Conservation (phyloP, 2,888 invertebrate species). For the Zonitis immaculata region DNA sequence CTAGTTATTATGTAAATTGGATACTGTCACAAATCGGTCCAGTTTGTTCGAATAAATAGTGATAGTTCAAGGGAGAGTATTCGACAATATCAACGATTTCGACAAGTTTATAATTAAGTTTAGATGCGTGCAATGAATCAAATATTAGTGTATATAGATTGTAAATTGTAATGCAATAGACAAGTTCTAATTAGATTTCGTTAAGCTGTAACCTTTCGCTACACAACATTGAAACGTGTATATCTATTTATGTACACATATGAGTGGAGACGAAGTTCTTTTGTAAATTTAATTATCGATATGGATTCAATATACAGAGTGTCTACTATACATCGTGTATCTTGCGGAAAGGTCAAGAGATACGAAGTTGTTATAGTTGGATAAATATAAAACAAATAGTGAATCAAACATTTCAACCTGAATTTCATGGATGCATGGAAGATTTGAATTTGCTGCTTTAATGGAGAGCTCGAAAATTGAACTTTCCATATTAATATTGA, state of each 20-base stretch:
- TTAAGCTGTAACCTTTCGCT: conserved; percentile 5
- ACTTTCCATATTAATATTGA: no score
- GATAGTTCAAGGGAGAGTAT: not conserved
- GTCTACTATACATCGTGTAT: no score
- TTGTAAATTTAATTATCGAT: not conserved
- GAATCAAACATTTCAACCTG: no score
- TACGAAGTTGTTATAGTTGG: no score
- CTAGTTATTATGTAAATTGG: no score
- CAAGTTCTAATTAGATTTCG: conserved; percentile 16
- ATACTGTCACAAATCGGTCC: no score
- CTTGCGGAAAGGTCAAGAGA: no score
- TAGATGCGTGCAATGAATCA: conserved; percentile 10
- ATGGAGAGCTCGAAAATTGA: no score
- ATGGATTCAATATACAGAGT: no score
- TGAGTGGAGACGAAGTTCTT: not conserved
- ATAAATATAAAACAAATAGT: no score
- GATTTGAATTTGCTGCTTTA: no score
- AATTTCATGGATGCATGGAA: no score
- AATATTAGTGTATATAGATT: conserved; percentile 10
- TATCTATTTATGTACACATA: not conserved
- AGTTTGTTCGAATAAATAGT: not conserved
- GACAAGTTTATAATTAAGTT: conserved; percentile 3
- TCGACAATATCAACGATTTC: not conserved
- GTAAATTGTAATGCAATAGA: conserved; percentile 13
- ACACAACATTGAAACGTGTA: not conserved